Conservation (phyloP, 2,113 vertebrate genomes). For the Sarotherodon lohbergeri region DNA sequence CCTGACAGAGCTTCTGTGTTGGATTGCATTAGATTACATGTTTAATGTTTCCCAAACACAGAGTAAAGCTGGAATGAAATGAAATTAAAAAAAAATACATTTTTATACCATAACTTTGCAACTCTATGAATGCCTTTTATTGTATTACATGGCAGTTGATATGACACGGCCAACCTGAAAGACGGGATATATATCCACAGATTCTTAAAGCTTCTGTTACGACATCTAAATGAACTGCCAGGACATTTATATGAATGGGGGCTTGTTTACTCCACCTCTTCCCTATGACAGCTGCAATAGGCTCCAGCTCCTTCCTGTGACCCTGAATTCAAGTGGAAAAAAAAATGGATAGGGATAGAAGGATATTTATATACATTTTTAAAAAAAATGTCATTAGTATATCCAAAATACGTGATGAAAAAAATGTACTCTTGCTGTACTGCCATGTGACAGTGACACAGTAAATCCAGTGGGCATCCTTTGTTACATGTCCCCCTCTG, state of each 20-base stretch:
- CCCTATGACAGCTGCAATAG: not conserved
- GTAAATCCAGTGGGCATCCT: not conserved
- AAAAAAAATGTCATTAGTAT: not conserved
- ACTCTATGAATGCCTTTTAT: not conserved
- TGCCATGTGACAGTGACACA: not conserved
- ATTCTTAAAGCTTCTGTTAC: not conserved
- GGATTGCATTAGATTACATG: not conserved
- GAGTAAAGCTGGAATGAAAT: not conserved
- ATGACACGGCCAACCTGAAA: not conserved
- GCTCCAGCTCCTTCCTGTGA: not conserved
- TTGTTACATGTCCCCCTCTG: not conserved
- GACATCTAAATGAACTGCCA: not conserved
- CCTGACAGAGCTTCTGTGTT: not conserved
- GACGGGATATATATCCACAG: not conserved
- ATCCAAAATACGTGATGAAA: not conserved
- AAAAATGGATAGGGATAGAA: not conserved
- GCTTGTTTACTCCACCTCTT: not conserved
- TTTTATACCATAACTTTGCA: not conserved
- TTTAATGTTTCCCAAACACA: not conserved
- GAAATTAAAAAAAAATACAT: not conserved
- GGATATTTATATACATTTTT: not conserved
- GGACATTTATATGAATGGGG: not conserved
- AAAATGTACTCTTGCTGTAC: not conserved
- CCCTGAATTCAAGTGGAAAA: not conserved
- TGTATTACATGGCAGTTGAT: not conserved